Conservation (phyloP, 1,140 invertebrate genomes). For the Rhagoletis zephyria region DNA sequence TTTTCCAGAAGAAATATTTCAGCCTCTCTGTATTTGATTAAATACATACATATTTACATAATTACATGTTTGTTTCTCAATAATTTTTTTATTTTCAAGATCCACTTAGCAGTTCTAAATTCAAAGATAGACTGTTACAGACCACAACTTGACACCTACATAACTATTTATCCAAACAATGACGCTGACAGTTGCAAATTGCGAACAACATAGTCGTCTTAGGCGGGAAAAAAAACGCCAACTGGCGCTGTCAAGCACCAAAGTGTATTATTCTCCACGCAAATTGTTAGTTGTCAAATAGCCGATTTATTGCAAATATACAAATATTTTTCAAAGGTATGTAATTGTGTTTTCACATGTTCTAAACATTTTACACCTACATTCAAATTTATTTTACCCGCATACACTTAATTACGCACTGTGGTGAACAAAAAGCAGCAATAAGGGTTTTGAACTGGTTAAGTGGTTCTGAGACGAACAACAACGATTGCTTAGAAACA, state of each 20-base stretch:
- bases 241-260: not conserved
- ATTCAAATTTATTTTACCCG: not conserved
- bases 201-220: not conserved
- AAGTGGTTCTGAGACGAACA: not conserved
- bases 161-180: not conserved
- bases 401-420: not conserved
- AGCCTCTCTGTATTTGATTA: too few relatives aligned
- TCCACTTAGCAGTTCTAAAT: not conserved
- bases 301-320: slow-evolving; percentile 3
- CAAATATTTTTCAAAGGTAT: not conserved
- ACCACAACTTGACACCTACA: not conserved
- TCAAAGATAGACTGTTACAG: too few relatives aligned
- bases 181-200: not conserved
- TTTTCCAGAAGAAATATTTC: too few relatives aligned
- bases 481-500: not conserved
- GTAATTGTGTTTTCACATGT: not conserved
- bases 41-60: too few relatives aligned
- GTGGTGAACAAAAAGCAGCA: not conserved
- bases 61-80: not conserved
- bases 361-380: not conserved
- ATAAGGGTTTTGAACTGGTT: not conserved
- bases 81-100: not conserved
- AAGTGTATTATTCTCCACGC: not conserved
- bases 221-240: too few relatives aligned
- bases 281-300: slow-evolving; percentile 18